Base-by-base conservation (phyloP, 2,797 vertebrate genomes). In the Fistularia tabacaria region DNA sequence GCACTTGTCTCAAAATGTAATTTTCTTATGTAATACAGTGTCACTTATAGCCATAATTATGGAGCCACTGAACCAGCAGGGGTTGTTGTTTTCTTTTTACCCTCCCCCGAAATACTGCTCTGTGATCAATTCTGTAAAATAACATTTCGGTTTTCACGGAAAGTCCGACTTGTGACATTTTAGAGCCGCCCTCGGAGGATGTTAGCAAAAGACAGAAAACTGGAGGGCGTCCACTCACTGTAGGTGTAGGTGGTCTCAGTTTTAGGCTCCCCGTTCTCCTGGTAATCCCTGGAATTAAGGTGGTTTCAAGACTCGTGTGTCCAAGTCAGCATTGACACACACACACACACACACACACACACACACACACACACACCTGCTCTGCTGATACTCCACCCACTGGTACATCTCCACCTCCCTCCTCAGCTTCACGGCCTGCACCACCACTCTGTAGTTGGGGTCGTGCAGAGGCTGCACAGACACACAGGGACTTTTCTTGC, bases 371-470 rank as follows among this genome's bases (percentile, higher is more conserved):
- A 74, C 92, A 90, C 69, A 98, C 97, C 69, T 92, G 75, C 94
- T 95, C 15, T 98, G 94, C 14, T 81, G 90, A 15, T 92, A 84
- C 66, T 99, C 97, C 60, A 98, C 94, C 96, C 97, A 99, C 64
- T 99, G 97, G 74, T 96, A 98, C 97, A 99, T 99, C 87, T 99
- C 96, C 77, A 98, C 97, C 0, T 92, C 82, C 50, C 97, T 92
- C 69, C 91, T 92, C 59, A 99, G 85, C 71, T 97, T 97, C 83
- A 94, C 96, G 0, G 95, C 94, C 5, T 91, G 92, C 57, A 99
- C 88, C 45, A 80, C 79, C 57, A 99, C 88, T 11, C 86, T 90
- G 49, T 99, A 98, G 90, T 97, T 96, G 25, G 97, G 95, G 72
- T 99, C 97, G 81, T 94, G 88, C 43, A 99, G 84, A 38, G 94